Evolutionary conservation across 2,888 invertebrate species (phyloP).

Genomic region (Dichetophora obliterata): DNA sequence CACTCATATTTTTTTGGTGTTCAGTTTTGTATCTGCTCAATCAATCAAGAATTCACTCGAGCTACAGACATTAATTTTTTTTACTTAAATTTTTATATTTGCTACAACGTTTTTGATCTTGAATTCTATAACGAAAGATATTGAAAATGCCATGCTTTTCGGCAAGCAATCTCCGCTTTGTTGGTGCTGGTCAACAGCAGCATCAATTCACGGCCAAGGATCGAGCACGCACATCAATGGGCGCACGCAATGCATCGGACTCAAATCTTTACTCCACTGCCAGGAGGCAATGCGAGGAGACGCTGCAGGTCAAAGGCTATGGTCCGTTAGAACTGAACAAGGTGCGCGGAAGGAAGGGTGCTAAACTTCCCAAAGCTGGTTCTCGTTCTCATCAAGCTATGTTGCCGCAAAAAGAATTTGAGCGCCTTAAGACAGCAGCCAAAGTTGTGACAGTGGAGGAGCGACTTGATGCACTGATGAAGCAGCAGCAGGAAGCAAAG

Average conservation of each 20-base stretch:
- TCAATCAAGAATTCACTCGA: constrained; percentile 6
- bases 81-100: constrained; percentile 6
- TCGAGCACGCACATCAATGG: constrained; percentile 48
- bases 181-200: constrained; percentile 52
- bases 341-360: background rate
- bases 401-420: constrained; percentile 73
- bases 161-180: constrained; percentile 58
- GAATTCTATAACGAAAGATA: background rate
- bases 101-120: background rate
- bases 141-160: constrained; percentile 60
- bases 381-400: constrained; percentile 50
- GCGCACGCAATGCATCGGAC: constrained; percentile 7
- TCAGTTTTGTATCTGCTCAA: constrained; percentile 3
- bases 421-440: constrained; percentile 74
- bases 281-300: constrained; percentile 16
- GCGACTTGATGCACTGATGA: constrained; percentile 68
- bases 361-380: background rate
- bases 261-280: background rate
- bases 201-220: constrained; percentile 48
- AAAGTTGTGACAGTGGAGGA: constrained; percentile 72
- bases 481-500: constrained; percentile 68
- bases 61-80: constrained; percentile 3
- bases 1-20: background rate
- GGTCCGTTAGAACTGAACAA: constrained; percentile 12
- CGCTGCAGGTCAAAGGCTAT: constrained; percentile 1